Evolutionary conservation across 2,888 invertebrate species (phyloP), one percentile per base, ranked within the genome.

Genomic region (Callinectes sapidus): DNA sequence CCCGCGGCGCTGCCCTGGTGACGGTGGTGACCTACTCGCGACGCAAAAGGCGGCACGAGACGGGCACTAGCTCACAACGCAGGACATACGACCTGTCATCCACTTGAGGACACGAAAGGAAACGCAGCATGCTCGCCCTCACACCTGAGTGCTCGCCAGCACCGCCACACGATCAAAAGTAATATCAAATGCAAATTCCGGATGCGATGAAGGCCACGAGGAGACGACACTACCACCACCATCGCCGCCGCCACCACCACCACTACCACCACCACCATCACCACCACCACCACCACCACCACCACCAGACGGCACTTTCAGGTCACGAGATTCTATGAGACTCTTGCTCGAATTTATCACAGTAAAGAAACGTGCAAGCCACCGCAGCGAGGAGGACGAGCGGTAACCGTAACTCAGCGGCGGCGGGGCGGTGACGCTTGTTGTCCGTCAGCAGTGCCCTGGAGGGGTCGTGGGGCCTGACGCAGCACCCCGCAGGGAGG

Each of bases 361-460:
- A 35, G 81, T 35, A 81, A 81, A 35, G 81, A 81, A 81, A 81
- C 81, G 35, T 81, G 81, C 35, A 18, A 81, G 81, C 81, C 35
- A 35, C 35, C 16, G 81, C 81, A 16, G 81, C 81, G 81, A 35
- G 81, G 81, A 35, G 81, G 35, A 81, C 71, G 81, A 16, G 81
- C 81, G 23, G 81, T 81, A 81, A 81, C 81, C 81, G 81, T 81
- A 81, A 81, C 81, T 81, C 81, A 81, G 81, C 18, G 81, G 81
- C 81, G 81, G 81, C 81, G 81, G 35, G 81, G 35, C 81, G 81
- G 81, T 35, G 81, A 81, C 81, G 81, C 81, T 18, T 81, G 81
- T 81, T 81, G 81, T 81, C 81, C 35, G 81, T 81, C 81, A 81
- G 18, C 81, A 35, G 35, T 18, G 81, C 81, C 81, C 81, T 32